phyloP scores from a whole-genome alignment of 2,113 vertebrate species.

The Mesocricetus auratus region DNA sequence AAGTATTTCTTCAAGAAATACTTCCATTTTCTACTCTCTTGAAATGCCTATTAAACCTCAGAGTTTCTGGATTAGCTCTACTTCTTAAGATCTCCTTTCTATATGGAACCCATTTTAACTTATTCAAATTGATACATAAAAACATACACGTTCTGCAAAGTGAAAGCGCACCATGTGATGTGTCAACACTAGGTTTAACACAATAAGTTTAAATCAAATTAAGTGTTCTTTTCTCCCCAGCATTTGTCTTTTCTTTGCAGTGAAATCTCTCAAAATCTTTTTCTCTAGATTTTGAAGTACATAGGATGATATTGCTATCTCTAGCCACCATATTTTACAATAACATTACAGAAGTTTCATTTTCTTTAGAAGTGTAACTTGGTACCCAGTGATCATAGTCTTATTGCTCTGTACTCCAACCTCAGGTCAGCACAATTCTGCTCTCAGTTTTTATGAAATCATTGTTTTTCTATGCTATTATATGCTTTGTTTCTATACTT shows the following conservation, averaged over 20 bases:
- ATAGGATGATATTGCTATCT: neutral
- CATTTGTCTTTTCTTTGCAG: neutral
- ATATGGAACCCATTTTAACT: neutral
- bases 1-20: conserved; percentile 35
- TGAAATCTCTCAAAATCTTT: neutral
- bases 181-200: neutral
- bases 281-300: neutral
- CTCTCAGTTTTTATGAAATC: neutral
- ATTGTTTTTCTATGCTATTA: neutral
- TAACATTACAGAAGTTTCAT: neutral
- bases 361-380: neutral
- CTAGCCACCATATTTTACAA: neutral
- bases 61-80: neutral
- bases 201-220: neutral
- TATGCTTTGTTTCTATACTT: too few species aligned
- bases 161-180: neutral
- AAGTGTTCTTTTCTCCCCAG: neutral
- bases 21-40: neutral
- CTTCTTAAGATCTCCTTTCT: neutral
- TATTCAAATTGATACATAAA: neutral
- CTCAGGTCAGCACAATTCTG: neutral
- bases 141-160: neutral
- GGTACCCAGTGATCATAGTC: neutral
- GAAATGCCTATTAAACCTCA: neutral
- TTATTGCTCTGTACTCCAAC: neutral